Base-by-base conservation (phyloP, 1,140 invertebrate species). In the Musca vetustissima region DNA sequence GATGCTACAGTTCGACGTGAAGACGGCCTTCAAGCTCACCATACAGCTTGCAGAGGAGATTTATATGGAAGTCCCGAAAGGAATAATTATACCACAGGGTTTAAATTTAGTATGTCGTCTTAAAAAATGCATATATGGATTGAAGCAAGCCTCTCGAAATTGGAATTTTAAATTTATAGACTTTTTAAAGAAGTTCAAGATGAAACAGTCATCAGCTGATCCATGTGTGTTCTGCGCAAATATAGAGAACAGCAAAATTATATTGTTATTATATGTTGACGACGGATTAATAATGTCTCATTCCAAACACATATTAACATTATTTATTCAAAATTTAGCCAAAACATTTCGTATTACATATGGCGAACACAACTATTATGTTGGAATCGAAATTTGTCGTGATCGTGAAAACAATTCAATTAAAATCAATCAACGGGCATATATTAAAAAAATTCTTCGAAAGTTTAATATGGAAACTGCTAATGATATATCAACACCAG, bases 191-290 rank as follows among this genome's bases (percentile, higher is more conserved):
- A 75, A 77, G 4, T 73, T 80, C 70, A 78, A 79, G 3, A 79
- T 86, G 47, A 67, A 70, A 2, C 73, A 73, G 13, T 75, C 28
- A 8, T 28, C 28, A 28, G 28, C 28, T 28, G 28, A 28, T 28
- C 28, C 28, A 3, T 28, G 28, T 8, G 28, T 28, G 28, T 28
- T 28, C 28, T 28, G 8, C 8, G 28, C 3, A 28, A 28, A 28
- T 8, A 28, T 73, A 67, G 52, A 71, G 19, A 77, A 75, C 22
- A 83, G 85, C 68, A 71, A 74, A 15, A 83, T 81, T 75, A 71
- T 84, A 2, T 84, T 80, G 72, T 71, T 77, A 14, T 71, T 85
- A 6, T 85, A 85, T 79, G 83, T 86, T 11, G 85, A 86, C 75
- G 84, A 86, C 76, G 83, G 82, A n/a, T 65, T 84, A 1, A 55